A percentile compares a stretch with the other conserved stretches of the same genome.
Conservation (phyloP, 2,113 vertebrate species). For the Desmodus rotundus region DNA sequence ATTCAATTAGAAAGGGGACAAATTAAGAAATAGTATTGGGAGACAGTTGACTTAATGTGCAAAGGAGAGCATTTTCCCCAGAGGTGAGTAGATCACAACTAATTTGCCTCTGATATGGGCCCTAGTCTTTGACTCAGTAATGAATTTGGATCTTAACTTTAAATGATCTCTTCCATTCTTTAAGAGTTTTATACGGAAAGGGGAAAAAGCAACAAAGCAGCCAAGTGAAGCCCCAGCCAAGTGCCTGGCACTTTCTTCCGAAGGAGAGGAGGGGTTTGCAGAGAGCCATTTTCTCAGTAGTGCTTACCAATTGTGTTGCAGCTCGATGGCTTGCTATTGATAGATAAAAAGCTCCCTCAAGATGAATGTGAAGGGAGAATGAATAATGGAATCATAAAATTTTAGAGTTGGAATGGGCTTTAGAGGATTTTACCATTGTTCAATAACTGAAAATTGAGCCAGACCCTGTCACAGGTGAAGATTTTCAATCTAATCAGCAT, state of each 20-base stretch:
- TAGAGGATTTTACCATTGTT: slow-evolving; percentile 4
- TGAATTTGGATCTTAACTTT: background rate
- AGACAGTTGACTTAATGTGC: background rate
- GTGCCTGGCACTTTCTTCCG: background rate
- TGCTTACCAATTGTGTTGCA: background rate
- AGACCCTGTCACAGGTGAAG: background rate
- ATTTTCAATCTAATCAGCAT: background rate
- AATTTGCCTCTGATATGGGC: background rate
- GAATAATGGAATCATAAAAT: background rate
- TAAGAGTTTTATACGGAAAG: background rate
- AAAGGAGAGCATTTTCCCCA: background rate
- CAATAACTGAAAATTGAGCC: background rate
- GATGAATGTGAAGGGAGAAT: background rate
- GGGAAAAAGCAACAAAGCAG: background rate
- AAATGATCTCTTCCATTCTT: slow-evolving; percentile 29
- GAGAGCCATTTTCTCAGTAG: background rate
- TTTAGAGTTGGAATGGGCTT: slow-evolving; percentile 19
- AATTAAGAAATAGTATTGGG: slow-evolving; percentile 36
- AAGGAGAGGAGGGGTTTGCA: background rate
- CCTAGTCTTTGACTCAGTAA: background rate
- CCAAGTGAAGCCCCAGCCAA: background rate
- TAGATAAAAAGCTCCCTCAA: background rate
- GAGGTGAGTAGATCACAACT: background rate
- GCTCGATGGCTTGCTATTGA: background rate
- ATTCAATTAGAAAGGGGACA: slow-evolving; percentile 66